Conservation (phyloP, 2,888 invertebrate species). For the Mesorhabditis spiculigera region DNA sequence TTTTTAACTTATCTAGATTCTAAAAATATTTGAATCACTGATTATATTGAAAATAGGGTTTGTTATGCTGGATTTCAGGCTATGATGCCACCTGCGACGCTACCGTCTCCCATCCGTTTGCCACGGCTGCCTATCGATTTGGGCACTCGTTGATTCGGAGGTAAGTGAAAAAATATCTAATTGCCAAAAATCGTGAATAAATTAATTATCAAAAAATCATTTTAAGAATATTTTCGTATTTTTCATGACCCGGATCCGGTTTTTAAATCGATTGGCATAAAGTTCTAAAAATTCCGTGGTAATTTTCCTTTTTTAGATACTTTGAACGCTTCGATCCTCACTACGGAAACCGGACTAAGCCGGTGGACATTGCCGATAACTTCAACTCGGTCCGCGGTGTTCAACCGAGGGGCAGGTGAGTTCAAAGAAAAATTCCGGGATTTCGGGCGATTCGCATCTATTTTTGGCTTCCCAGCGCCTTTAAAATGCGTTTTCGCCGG, state of each 20-base stretch:
- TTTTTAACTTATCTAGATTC: neutral
- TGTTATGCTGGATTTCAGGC: constrained; percentile 18
- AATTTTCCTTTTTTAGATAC: constrained; percentile 11
- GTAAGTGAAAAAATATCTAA: constrained; percentile 6
- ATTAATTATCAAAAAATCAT: no score
- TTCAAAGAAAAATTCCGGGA: neutral
- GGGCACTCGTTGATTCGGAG: constrained; percentile 63
- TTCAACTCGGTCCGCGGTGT: constrained; percentile 86
- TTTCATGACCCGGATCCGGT: no score
- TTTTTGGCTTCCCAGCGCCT: neutral
- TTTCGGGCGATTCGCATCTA: neutral
- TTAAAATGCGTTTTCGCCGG: constrained; percentile 7
- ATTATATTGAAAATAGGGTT: neutral
- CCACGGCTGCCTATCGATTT: constrained; percentile 83
- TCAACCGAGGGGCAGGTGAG: constrained; percentile 37
- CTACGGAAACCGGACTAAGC: constrained; percentile 31
- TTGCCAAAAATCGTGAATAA: no score
- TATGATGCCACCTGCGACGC: constrained; percentile 76
- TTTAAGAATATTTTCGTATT: no score
- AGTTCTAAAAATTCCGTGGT: neutral
- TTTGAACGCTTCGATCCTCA: constrained; percentile 37
- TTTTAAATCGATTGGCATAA: neutral
- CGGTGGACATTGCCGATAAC: constrained; percentile 71
- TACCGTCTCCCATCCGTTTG: constrained; percentile 83
- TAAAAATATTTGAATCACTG: neutral